A percentile compares a stretch with the other conserved stretches of the same genome.
These are phyloP conservation scores for Oreochromis tanganicae DNA, from an alignment of 2,113 vertebrate genomes.

Conservation along the genomic window DNA sequence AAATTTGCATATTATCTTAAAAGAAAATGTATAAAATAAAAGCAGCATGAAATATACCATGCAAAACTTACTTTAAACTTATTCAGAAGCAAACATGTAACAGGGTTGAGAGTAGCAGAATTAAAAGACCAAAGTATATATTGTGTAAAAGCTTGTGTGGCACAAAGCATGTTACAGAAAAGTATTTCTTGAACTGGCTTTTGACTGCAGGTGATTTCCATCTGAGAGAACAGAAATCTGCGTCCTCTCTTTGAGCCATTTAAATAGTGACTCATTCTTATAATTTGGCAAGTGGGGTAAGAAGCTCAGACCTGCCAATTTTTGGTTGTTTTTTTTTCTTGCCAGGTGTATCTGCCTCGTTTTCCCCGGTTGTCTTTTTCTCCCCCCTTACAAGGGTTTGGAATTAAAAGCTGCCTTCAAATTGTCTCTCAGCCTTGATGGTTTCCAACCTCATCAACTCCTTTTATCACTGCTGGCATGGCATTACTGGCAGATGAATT, in stretches of 20 bases:
- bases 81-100: neutral
- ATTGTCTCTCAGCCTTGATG: neutral
- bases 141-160: neutral
- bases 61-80: neutral
- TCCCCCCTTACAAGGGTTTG: neutral
- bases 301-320: neutral
- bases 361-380: neutral
- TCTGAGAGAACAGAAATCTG: neutral
- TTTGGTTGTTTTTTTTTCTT: neutral
- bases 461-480: neutral
- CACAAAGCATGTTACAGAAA: neutral
- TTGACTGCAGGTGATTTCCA: neutral
- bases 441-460: neutral
- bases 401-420: neutral
- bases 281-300: neutral
- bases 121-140: neutral
- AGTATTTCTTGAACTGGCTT: neutral
- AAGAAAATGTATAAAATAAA: neutral
- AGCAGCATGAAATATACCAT: neutral
- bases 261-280: neutral
- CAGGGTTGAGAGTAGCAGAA: neutral
- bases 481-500: neutral
- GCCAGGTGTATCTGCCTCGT: neutral
- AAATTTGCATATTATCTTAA: neutral
- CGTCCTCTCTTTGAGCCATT: neutral